Conservation (phyloP, 2,113 vertebrate species). For the Amblyornis subalaris region DNA sequence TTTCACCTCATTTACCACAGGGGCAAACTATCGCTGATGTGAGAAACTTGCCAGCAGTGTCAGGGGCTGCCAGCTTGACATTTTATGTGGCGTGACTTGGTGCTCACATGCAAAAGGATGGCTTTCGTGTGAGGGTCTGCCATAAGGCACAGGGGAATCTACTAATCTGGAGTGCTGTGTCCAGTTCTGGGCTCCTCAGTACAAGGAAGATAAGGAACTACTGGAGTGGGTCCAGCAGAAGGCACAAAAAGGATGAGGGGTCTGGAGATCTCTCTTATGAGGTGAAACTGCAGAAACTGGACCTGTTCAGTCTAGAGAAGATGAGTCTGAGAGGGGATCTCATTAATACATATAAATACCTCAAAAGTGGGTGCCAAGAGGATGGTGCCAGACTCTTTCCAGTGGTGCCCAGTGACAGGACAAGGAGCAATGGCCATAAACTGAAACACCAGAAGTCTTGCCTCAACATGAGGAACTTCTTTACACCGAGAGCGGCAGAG, state of each 20-base stretch:
- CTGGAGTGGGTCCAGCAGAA: background rate
- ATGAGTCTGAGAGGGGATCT: background rate
- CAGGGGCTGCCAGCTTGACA: fast-evolving
- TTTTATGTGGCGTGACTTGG: fast-evolving
- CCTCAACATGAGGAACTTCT: background rate
- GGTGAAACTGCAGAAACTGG: background rate
- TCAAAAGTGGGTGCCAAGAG: background rate
- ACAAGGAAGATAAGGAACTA: background rate
- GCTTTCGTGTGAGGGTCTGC: fast-evolving
- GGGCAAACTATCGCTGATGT: fast-evolving
- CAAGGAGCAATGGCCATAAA: background rate
- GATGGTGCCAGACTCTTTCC: background rate
- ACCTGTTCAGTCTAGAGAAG: background rate
- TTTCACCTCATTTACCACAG: background rate
- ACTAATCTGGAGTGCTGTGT: background rate
- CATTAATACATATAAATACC: background rate
- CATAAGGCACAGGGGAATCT: background rate
- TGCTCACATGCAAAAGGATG: fast-evolving
- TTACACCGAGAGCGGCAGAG: fast-evolving
- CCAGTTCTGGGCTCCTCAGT: background rate
- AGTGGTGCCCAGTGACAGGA: background rate
- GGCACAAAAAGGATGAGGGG: background rate
- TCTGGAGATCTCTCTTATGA: background rate
- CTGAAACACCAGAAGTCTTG: background rate
- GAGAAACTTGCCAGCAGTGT: fast-evolving